phyloP scores from a whole-genome alignment of 2,797 vertebrate species.

The Percopsis omiscomaycus region DNA sequence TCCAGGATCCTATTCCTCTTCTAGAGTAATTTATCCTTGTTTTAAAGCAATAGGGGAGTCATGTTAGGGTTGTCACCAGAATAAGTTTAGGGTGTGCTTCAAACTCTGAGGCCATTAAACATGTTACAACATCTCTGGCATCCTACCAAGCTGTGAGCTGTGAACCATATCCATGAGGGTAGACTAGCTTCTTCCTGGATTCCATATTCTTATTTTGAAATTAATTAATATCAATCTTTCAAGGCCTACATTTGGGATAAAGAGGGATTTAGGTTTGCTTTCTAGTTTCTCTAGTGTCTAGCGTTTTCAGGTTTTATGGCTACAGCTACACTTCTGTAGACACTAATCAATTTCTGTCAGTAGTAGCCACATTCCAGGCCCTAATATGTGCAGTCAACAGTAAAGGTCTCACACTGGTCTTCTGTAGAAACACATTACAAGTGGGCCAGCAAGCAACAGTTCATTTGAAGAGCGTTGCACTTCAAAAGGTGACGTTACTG shows the following conservation, averaged over 20 bases:
- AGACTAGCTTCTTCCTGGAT: neutral
- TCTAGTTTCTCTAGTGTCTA: neutral
- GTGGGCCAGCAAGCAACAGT: no score
- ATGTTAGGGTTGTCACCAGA: neutral
- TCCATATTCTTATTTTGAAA: no score
- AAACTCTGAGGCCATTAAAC: constrained; percentile 47
- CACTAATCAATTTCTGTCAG: constrained; percentile 16
- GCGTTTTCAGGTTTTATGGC: constrained; percentile 7
- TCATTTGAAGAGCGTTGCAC: neutral
- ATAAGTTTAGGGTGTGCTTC: constrained; percentile 13
- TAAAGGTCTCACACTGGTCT: constrained; percentile 5
- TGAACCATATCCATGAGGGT: neutral
- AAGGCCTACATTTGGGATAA: neutral
- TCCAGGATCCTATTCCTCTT: no score
- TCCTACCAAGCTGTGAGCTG: constrained; percentile 11
- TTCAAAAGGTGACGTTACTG: neutral
- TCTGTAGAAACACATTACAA: neutral
- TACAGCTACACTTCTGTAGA: constrained; percentile 17
- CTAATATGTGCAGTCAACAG: constrained; percentile 14
- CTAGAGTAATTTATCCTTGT: no score
- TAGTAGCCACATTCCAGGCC: constrained; percentile 19
- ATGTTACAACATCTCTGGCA: constrained; percentile 57
- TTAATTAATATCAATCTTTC: neutral
- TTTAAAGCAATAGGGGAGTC: no score
- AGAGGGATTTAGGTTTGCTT: neutral